Base-by-base conservation (phyloP, 2,113 vertebrate genomes). In the Pimephales promelas region DNA sequence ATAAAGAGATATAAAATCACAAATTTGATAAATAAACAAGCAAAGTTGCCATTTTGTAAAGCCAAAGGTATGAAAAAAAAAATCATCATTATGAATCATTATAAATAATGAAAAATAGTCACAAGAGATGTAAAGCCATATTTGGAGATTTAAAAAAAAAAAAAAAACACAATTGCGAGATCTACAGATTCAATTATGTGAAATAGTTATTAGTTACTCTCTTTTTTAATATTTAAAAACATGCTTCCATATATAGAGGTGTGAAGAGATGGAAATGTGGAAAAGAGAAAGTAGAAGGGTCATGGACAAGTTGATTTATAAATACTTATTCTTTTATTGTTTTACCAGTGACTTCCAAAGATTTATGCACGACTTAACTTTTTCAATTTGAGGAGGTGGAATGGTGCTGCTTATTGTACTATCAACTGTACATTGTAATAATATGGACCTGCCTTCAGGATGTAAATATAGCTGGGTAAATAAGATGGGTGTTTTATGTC, bases 401-500 rank as follows among this genome's bases (percentile, higher is more conserved):
- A 80, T n/a, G 52, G 68, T 82, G 70, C 68, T 76, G 70, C 59
- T 83, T 61, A 76, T 43, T 82, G 70, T 75, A 81, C 59, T 54
- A 85, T 70, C 79, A 59, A 72, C 49, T 36, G 24, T 40, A 74
- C n/a, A 9, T 52, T 80, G 83, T 82, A 83, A 81, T 84, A 83
- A 82, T 84, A 76, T 87, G 83, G 76, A 80, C 68, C 56, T 78
- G 66, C 56, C 75, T 79, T 79, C 68, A 68, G 59, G 54, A 82
- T 62, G 74, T 66, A 84, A 77, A 89, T 84, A 84, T 68, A 83
- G 75, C n/a, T 43, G 61, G 54, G 56, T 74, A 83, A 81, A 79
- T 62, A 78, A 64, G 81, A 82, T 68, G 31, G 61, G 82, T 59
- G 61, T 86, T 86, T 88, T 57, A 81, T 86, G 80, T 82, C 76